Evolutionary conservation across 2,113 vertebrate species (phyloP), one percentile per base, ranked within the genome.

Genomic region (Semnopithecus entellus): DNA sequence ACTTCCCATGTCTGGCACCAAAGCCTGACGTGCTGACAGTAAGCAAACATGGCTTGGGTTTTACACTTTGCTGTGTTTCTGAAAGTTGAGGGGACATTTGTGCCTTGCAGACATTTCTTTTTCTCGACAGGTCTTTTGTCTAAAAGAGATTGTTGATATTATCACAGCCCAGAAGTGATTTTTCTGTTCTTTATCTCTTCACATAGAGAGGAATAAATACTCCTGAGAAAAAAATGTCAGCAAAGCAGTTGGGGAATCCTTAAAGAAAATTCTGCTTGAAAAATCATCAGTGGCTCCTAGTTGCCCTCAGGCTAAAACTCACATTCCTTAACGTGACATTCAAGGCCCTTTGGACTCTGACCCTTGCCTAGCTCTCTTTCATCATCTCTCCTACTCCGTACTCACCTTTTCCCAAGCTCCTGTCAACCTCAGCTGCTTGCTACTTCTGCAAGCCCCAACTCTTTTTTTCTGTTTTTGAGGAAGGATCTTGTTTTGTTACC

Each of bases 161-260:
- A 70, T 95, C 57, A 89, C 48, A 93, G 66, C 11, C 45, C 43
- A 94, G 94, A 87, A 95, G 83, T 76, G 22, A n/a, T 68, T 88
- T 92, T 70, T 43, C 78, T 90, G 52, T 83, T 90, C 35, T 87
- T 87, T 95, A 80, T 90, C 52, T 86, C 64, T 90, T 93, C 30
- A 61, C 59, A 90, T 59, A 82, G 55, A 91, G 23, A 84, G 16
- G 18, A 88, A 45, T 64, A 95, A 73, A 81, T 87, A 93, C 16
- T 38, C 18, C 52, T 40, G 64, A 73, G 52, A 96, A 88, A 92
- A 84, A 84, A 87, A 43, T 96, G 38, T 14, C 81, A 66, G 40
- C 75, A 10, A 40, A 75, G 66, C 32, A 92, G 6, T 78, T 91
- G 25, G 48, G 40, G 75, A 89, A 59, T 45, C 55, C 43, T 94